These are phyloP conservation scores for Apodemia zela DNA, from an alignment of 2,888 invertebrate genomes.

Conservation along the genomic window DNA sequence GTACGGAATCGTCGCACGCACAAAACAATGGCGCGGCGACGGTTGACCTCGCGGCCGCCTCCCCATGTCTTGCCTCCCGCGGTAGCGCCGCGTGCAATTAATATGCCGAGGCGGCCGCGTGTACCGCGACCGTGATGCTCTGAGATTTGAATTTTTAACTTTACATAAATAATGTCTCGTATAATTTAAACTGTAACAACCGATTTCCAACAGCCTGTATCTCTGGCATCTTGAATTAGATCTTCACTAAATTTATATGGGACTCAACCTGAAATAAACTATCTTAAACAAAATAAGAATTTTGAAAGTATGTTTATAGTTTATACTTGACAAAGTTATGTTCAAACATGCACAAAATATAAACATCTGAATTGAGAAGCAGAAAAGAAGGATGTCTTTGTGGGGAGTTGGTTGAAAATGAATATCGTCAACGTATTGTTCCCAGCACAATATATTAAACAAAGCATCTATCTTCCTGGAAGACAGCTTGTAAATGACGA, in stretches of 20 bases:
- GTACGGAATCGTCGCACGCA: slow-evolving; percentile 61
- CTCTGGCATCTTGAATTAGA: no score
- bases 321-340: no score
- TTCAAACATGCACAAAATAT: no score
- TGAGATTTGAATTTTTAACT: slow-evolving; percentile 42
- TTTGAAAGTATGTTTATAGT: neutral
- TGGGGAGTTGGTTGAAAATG: no score
- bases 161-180: slow-evolving; percentile 6
- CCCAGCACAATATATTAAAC: no score
- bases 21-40: slow-evolving; percentile 77
- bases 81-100: slow-evolving; percentile 80
- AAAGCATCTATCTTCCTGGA: no score
- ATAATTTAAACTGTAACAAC: neutral
- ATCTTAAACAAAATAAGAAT: no score
- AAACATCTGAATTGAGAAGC: no score
- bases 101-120: slow-evolving; percentile 79
- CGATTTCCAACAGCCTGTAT: neutral
- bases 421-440: no score
- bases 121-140: slow-evolving; percentile 38
- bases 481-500: no score
- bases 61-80: slow-evolving; percentile 68
- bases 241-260: no score
- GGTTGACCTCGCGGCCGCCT: slow-evolving; percentile 74
- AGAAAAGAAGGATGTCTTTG: neutral
- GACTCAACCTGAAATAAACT: no score